These are phyloP conservation scores for Chironomus tepperi DNA, from an alignment of 1,140 invertebrate genomes.

Conservation along the genomic window DNA sequence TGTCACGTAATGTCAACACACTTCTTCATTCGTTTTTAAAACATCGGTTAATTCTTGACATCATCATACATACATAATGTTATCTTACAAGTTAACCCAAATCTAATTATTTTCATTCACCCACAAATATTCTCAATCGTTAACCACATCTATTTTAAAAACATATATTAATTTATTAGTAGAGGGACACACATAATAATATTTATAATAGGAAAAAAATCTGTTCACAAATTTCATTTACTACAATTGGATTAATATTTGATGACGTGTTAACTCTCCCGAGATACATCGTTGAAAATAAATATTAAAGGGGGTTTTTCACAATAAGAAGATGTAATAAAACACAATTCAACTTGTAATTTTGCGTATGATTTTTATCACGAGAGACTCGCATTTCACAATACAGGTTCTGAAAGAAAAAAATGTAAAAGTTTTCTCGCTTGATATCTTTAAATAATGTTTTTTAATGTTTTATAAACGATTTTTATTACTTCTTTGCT, in stretches of 20 bases:
- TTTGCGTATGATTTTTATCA: no score
- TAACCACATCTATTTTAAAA: neutral
- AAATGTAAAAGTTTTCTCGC: no score
- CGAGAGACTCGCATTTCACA: no score
- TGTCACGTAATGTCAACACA: conserved; percentile 6
- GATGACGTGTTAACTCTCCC: neutral
- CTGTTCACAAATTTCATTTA: conserved; percentile 1
- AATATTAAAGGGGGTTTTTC: no score
- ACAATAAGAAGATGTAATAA: no score
- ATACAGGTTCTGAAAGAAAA: no score
- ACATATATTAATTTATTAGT: neutral
- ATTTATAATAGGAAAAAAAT: conserved; percentile 9
- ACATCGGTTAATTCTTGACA: no score
- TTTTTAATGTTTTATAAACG: no score
- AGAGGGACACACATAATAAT: neutral
- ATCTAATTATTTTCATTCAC: neutral
- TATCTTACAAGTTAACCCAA: neutral
- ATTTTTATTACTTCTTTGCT: no score
- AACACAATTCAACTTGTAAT: no score
- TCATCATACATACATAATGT: neutral
- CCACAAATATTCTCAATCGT: neutral
- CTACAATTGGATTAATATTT: neutral
- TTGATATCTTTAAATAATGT: no score
- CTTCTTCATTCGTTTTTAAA: neutral
- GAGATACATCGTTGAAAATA: neutral